Base-by-base conservation (phyloP, 1,140 invertebrate genomes). In the Caerostris darwini region DNA sequence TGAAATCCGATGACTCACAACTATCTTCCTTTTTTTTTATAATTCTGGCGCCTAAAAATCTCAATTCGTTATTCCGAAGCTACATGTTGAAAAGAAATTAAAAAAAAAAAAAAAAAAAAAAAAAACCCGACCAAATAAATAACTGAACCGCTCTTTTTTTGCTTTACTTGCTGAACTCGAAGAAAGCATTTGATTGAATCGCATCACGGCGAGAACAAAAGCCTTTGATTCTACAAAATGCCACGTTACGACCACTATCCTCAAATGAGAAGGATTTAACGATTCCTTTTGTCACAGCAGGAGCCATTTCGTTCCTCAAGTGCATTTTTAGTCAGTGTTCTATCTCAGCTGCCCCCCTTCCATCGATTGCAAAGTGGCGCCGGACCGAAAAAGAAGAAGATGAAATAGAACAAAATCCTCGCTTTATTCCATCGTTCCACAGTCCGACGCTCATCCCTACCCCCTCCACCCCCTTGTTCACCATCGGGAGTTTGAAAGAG, bases 281-380 rank as follows among this genome's bases (percentile, higher is more conserved):
- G 69, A 71, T 71, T 71, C 69, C 69, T 50, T 71, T 71, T 71
- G 69, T 71, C 69, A 19, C 69, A 12, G 7, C 19, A 71, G 69
- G 69, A 71, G 69, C 69, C 69, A 71, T 71, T 71, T 34, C 69
- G 34, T 10, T 71, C 19, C 69, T 71, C 69, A 71, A 71, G 69
- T 71, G 69, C 69, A 71, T 71, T 71, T 34, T 71, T 71, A 71
- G 69, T 71, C 69, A 71, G 69, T 50, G 19, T 71, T 71, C 69
- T 71, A 71, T 71, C 69, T 34, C 7, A 34, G 8, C 3, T n/a
- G n/a, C n/a, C n/a, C 8, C 69, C 50, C 34, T 2, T 19, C 69
- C 69, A 71, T 71, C 69, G 69, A 71, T 71, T 71, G 69, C 69
- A 71, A 71, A 71, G 69, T 71, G 69, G 69, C 69, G 69, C 69